These are phyloP conservation scores for Actinernus sp. DNA, from an alignment of 92 coral and sea anemone genomes.

Conservation along the genomic window DNA sequence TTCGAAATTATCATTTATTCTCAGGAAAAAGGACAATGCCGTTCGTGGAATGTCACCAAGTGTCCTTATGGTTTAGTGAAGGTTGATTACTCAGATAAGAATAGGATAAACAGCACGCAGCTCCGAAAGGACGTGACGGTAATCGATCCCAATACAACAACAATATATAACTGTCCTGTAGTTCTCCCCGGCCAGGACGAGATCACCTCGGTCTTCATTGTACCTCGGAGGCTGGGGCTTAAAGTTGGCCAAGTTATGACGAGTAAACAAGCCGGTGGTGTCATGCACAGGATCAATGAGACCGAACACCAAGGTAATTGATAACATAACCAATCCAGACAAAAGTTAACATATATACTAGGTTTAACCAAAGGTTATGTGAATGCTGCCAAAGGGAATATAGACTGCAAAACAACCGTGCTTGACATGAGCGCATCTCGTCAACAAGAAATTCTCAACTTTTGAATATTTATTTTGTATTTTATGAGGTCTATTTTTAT, in stretches of 20 bases:
- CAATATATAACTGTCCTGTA: conserved; percentile 71
- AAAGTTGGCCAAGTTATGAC: conserved; percentile 49
- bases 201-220: conserved; percentile 36
- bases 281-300: conserved; percentile 58
- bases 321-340: no score
- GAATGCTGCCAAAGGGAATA: no score
- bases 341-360: no score
- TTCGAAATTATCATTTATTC: neutral
- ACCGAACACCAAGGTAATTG: conserved; percentile 16
- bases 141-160: conserved; percentile 52
- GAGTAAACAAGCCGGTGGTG: conserved; percentile 80
- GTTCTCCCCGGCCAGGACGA: conserved; percentile 44
- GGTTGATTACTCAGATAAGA: conserved; percentile 55
- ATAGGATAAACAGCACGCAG: conserved; percentile 51
- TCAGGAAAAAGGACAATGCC: conserved; percentile 51
- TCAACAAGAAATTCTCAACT: no score
- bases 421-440: no score
- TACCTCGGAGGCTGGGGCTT: conserved; percentile 25
- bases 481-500: no score
- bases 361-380: no score
- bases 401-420: no score
- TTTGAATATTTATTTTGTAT: no score
- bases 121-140: conserved; percentile 48
- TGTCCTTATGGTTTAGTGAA: conserved; percentile 71
- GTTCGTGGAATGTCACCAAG: conserved; percentile 74